Conservation (phyloP, 2,888 invertebrate genomes). For the Ennomos quercinarius region DNA sequence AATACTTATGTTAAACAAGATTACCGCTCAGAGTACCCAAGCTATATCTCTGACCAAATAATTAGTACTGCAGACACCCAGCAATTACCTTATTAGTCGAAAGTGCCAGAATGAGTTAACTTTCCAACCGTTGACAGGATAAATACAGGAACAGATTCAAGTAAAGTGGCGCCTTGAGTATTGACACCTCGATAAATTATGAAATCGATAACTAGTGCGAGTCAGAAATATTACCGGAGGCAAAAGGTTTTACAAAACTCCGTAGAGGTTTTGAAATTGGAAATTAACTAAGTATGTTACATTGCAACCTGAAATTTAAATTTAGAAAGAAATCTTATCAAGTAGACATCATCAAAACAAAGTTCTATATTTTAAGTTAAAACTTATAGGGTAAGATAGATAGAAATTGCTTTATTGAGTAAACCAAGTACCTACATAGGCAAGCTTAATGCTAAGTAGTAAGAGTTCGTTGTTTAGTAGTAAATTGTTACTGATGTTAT, state of each 20-base stretch:
- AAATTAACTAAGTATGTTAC: too few species aligned
- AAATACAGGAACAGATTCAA: conserved; percentile 25
- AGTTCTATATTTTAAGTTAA: too few species aligned
- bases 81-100: conserved; percentile 38
- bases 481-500: too few species aligned
- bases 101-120: conserved; percentile 34
- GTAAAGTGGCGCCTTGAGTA: conserved; percentile 15
- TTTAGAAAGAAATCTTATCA: background rate
- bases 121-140: conserved; percentile 33
- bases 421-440: too few species aligned
- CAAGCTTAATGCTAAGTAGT: too few species aligned
- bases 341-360: background rate
- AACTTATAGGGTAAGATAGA: too few species aligned
- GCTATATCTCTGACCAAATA: conserved; percentile 20
- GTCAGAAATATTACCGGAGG: conserved; percentile 15
- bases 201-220: conserved; percentile 22
- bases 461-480: too few species aligned
- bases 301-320: too few species aligned
- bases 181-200: conserved; percentile 28
- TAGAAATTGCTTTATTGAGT: too few species aligned
- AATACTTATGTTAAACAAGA: conserved; percentile 14
- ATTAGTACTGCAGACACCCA: conserved; percentile 20
- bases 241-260: background rate
- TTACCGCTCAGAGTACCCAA: conserved; percentile 3
- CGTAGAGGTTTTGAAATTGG: too few species aligned